These are phyloP conservation scores for Elaphurus davidianus DNA, from an alignment of 2,113 vertebrate species.

Conservation along the genomic window DNA sequence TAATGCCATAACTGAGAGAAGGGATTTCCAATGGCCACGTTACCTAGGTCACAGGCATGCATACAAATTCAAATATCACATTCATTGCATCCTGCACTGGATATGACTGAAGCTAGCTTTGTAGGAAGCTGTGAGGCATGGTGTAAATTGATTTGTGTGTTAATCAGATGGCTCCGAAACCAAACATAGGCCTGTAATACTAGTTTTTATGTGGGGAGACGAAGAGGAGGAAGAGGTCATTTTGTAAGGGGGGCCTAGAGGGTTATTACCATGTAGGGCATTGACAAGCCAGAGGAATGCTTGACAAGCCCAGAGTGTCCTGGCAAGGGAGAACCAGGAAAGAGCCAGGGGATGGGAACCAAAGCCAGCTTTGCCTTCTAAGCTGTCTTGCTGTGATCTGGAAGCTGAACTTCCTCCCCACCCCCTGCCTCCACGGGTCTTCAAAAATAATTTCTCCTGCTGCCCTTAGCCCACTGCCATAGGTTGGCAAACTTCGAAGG, in stretches of 20 bases:
- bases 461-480: neutral
- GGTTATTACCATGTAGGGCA: neutral
- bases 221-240: neutral
- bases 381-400: neutral
- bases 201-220: neutral
- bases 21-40: neutral
- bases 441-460: slow-evolving; percentile 3
- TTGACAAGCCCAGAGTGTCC: neutral
- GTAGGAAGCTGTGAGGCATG: neutral
- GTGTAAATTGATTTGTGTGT: slow-evolving; percentile 21
- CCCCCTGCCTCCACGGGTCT: neutral
- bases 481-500: neutral
- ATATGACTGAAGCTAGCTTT: neutral
- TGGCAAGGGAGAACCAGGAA: neutral
- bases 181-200: neutral
- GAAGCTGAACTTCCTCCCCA: neutral
- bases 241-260: neutral
- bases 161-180: neutral
- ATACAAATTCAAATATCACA: slow-evolving; percentile 25
- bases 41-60: slow-evolving; percentile 19
- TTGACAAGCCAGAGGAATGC: neutral
- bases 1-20: slow-evolving; percentile 14
- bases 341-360: neutral
- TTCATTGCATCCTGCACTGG: neutral
- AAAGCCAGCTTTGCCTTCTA: slow-evolving; percentile 1